Conservation (phyloP, 2,888 invertebrate species). For the Ptychoptera contaminata region DNA sequence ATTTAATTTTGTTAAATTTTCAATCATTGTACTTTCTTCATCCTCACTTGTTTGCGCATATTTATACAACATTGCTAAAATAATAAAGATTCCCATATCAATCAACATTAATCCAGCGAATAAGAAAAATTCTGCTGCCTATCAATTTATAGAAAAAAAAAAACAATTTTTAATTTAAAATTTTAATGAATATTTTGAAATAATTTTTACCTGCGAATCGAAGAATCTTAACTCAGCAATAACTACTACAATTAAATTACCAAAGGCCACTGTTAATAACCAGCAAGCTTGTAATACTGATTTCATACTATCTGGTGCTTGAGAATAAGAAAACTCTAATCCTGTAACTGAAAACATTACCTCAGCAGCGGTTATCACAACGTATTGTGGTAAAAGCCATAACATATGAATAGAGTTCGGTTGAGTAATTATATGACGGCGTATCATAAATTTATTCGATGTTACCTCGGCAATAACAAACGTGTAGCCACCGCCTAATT, state of each 20-base stretch:
- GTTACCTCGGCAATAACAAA: conserved; percentile 32
- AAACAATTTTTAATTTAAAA: too few relatives aligned
- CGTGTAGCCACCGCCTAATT: conserved; percentile 51
- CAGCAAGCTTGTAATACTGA: conserved; percentile 84
- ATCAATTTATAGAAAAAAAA: conserved; percentile 18
- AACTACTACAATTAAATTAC: conserved; percentile 83
- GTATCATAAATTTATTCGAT: conserved; percentile 15
- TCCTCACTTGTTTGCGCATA: conserved; percentile 38
- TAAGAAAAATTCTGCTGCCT: conserved; percentile 76
- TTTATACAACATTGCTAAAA: conserved; percentile 66
- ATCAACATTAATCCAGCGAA: conserved; percentile 74
- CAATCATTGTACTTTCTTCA: conserved; percentile 18
- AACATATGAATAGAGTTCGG: conserved; percentile 66
- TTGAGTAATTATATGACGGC: conserved; percentile 36
- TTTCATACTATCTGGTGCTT: conserved; percentile 87
- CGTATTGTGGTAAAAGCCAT: conserved; percentile 74
- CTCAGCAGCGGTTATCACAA: conserved; percentile 84
- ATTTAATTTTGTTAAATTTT: neutral
- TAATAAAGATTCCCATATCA: conserved; percentile 67
- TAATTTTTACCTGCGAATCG: conserved; percentile 20
- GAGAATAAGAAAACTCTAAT: conserved; percentile 88
- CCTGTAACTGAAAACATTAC: conserved; percentile 95
- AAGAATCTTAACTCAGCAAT: conserved; percentile 24
- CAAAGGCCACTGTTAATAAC: conserved; percentile 83
- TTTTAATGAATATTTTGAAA: too few relatives aligned